phyloP scores from a whole-genome alignment of 2,888 invertebrate species.

The Mylabris sibirica region DNA sequence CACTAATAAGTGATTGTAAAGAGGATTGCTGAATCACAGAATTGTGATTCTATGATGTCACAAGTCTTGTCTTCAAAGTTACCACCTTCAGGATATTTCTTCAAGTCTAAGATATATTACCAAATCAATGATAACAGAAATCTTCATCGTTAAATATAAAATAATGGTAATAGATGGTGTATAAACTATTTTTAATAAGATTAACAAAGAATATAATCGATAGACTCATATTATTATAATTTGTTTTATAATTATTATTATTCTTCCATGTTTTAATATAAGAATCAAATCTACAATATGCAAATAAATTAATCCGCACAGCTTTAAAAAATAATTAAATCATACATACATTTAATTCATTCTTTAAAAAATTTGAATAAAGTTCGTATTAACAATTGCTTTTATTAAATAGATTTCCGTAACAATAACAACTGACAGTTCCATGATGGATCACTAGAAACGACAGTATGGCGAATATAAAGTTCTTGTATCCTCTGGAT shows the following conservation, averaged over 20 bases:
- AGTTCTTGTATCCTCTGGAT: conserved; percentile 44
- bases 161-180: too few species aligned
- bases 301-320: conserved; percentile 54
- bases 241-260: background rate
- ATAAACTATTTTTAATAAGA: too few species aligned
- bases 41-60: background rate
- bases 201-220: too few species aligned
- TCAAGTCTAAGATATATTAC: too few species aligned
- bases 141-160: too few species aligned
- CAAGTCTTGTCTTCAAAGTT: too few species aligned
- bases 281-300: background rate
- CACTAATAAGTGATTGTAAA: too few species aligned
- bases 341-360: background rate
- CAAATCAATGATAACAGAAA: background rate
- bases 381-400: conserved; percentile 53
- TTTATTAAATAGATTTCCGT: conserved; percentile 57
- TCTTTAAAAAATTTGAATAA: conserved; percentile 5
- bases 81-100: too few species aligned
- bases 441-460: conserved; percentile 60
- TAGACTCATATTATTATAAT: too few species aligned
- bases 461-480: conserved; percentile 55
- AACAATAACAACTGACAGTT: conserved; percentile 61
- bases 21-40: too few species aligned
- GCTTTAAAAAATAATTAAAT: background rate
- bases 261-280: background rate